Percentiles rank a stretch among this genome's conserved stretches.
Evolutionary conservation across 2,888 invertebrate genomes (phyloP).

Genomic region (Drosophila formosana): DNA sequence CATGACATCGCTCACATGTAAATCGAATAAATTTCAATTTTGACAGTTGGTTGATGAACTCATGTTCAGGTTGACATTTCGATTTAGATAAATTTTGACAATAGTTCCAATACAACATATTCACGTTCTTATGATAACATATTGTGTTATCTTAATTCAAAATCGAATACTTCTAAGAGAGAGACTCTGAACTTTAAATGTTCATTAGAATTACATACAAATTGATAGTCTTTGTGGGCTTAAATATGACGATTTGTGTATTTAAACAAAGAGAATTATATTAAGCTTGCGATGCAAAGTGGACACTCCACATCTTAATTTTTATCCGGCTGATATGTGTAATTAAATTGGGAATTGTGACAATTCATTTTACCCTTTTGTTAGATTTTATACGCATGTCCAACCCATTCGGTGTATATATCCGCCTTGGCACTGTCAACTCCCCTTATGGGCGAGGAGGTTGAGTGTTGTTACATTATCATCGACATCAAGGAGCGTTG

Average conservation of each 20-base stretch:
- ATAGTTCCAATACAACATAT: not conserved
- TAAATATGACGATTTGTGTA: not conserved
- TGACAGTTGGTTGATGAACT: conserved; percentile 71
- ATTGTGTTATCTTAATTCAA: not conserved
- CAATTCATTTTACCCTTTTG: conserved; percentile 64
- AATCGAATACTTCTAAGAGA: too few species aligned
- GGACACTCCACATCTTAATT: conserved; percentile 57
- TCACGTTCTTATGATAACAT: not conserved
- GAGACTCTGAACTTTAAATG: too few species aligned
- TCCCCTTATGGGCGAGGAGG: conserved; percentile 31
- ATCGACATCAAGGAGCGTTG: conserved; percentile 59
- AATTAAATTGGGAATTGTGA: conserved; percentile 83
- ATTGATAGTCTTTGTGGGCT: too few species aligned
- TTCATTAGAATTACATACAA: too few species aligned
- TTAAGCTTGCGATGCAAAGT: not conserved
- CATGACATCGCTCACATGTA: conserved; percentile 74
- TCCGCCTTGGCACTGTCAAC: conserved; percentile 18
- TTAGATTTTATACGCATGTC: conserved; percentile 49
- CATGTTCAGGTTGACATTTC: conserved; percentile 3
- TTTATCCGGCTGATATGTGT: conserved; percentile 70
- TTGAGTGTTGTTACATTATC: conserved; percentile 78
- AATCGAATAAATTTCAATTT: conserved; percentile 70
- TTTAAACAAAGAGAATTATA: not conserved
- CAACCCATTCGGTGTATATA: conserved; percentile 67
- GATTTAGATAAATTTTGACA: not conserved